Percentiles rank a stretch among this genome's conserved stretches.
Evolutionary conservation across 2,888 invertebrate species (phyloP).

Genomic region (Endotricha flammealis): DNA sequence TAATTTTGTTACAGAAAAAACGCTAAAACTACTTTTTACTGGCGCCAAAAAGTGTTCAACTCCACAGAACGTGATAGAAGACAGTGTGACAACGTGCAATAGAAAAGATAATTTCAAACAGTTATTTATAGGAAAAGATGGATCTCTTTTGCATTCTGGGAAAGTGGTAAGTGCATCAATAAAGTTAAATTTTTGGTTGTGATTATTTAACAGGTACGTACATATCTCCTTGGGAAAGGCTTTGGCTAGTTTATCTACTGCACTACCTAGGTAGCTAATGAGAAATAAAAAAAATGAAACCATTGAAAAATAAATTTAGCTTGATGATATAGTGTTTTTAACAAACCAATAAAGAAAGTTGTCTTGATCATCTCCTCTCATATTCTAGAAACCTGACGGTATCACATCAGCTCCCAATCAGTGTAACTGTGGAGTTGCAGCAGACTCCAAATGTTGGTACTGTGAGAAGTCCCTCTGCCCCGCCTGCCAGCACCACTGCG

Average conservation of each 20-base stretch:
- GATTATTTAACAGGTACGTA: too few relatives aligned
- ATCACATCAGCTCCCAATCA: too few relatives aligned
- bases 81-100: conserved; percentile 11
- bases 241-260: too few relatives aligned
- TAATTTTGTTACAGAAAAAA: conserved; percentile 50
- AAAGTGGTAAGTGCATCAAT: conserved; percentile 39
- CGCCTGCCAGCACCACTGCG: conserved; percentile 40
- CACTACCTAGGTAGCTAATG: too few relatives aligned
- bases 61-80: conserved; percentile 9
- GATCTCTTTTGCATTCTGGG: conserved; percentile 45
- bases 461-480: conserved; percentile 49
- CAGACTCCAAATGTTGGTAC: conserved; percentile 44
- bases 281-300: background rate
- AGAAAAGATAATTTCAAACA: conserved; percentile 58
- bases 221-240: too few relatives aligned
- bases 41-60: conserved; percentile 49
- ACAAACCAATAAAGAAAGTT: too few relatives aligned
- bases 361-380: too few relatives aligned
- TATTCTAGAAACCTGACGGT: too few relatives aligned
- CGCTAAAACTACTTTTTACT: conserved; percentile 49
- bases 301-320: too few relatives aligned
- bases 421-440: conserved; percentile 34
- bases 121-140: conserved; percentile 56
- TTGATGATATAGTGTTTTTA: too few relatives aligned
- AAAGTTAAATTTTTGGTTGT: too few relatives aligned